Conservation (phyloP, 2,113 vertebrate species). For the Laticauda colubrina region DNA sequence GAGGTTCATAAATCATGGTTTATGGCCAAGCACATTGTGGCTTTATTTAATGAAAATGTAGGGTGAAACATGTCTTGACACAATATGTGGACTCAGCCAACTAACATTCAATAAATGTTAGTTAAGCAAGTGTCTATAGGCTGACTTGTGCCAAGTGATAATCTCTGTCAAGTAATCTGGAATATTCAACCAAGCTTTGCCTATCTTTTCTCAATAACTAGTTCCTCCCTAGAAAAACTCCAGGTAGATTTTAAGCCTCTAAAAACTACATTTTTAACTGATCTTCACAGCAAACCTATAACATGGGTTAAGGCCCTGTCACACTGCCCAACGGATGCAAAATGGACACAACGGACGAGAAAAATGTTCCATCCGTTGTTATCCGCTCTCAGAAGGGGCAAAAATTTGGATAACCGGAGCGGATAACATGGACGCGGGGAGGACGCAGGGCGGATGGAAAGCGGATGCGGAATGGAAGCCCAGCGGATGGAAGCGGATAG, state of each 20-base stretch:
- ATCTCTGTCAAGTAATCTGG: not conserved
- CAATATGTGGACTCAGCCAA: not conserved
- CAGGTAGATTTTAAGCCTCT: not conserved
- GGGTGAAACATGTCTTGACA: not conserved
- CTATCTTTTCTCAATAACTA: not conserved
- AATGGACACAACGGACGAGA: too few species aligned
- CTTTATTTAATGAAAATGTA: not conserved
- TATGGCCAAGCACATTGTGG: not conserved
- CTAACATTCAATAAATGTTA: not conserved
- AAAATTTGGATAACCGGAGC: too few species aligned
- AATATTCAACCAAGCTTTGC: not conserved
- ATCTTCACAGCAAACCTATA: not conserved
- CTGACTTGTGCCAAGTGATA: not conserved
- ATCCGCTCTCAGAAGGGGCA: too few species aligned
- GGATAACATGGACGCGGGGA: too few species aligned
- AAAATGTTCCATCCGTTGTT: too few species aligned
- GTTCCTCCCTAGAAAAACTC: not conserved
- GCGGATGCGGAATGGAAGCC: too few species aligned
- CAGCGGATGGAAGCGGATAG: too few species aligned
- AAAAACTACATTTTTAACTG: not conserved
- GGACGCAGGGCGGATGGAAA: too few species aligned
- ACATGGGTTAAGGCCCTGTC: too few species aligned
- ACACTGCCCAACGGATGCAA: too few species aligned
- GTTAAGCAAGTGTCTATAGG: not conserved
- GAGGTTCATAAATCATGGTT: not conserved